Conservation (phyloP, 2,113 vertebrate genomes). For the Channa argus region DNA sequence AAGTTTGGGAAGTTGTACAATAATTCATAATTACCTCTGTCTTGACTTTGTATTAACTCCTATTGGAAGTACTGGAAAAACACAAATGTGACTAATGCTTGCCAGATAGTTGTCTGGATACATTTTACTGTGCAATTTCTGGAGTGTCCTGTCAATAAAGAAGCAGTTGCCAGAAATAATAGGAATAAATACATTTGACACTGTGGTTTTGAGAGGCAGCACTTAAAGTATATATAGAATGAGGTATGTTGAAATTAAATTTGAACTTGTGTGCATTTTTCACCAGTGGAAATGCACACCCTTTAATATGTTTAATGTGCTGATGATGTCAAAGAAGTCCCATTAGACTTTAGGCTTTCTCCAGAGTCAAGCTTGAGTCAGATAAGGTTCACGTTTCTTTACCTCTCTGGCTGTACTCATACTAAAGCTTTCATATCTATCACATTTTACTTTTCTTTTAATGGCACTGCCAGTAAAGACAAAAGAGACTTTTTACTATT, state of each 20-base stretch:
- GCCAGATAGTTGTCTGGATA: constrained; percentile 30
- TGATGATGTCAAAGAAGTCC: constrained; percentile 29
- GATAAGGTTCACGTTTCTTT: constrained; percentile 20
- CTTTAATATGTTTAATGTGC: constrained; percentile 13
- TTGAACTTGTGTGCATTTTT: background rate
- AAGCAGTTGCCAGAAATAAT: constrained; percentile 33
- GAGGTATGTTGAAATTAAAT: too few relatives aligned
- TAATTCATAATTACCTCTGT: constrained; percentile 23
- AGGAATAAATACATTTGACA: background rate
- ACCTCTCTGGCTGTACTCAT: background rate
- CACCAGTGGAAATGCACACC: background rate
- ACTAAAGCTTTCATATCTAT: constrained; percentile 2
- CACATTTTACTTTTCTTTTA: constrained; percentile 34
- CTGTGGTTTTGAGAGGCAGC: constrained; percentile 16
- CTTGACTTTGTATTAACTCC: constrained; percentile 41
- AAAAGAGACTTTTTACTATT: too few relatives aligned
- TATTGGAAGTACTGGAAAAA: constrained; percentile 36
- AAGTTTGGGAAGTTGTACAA: constrained; percentile 42
- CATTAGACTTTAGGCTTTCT: constrained; percentile 21
- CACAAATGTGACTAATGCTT: constrained; percentile 37
- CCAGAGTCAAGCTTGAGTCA: constrained; percentile 8
- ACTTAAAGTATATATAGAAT: background rate
- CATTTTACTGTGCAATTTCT: constrained; percentile 18
- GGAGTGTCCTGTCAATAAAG: constrained; percentile 18
- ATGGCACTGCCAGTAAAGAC: constrained; percentile 30